Percentiles rank a stretch among this genome's conserved stretches.
These are phyloP conservation scores for Tenodera sinensis DNA, from an alignment of 2,888 invertebrate genomes.

Conservation along the genomic window DNA sequence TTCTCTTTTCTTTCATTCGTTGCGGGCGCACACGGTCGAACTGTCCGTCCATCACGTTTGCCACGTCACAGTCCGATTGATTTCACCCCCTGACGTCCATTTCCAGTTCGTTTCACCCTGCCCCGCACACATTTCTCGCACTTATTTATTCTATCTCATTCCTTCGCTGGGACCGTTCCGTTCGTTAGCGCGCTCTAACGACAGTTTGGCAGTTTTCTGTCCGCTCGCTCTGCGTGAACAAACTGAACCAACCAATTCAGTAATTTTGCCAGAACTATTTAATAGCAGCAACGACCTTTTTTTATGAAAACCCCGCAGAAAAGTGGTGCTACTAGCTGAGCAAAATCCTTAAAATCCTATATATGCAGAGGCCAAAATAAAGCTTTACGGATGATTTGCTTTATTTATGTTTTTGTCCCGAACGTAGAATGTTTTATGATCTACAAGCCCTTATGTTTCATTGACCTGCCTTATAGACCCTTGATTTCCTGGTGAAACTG, in stretches of 20 bases:
- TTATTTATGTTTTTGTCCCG: no score
- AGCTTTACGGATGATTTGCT: no score
- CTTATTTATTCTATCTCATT: neutral
- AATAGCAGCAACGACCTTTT: neutral
- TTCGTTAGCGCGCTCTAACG: neutral
- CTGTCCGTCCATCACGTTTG: neutral
- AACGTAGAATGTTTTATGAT: no score
- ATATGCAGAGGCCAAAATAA: no score
- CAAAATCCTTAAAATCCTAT: no score
- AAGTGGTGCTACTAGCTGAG: no score
- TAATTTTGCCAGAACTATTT: neutral
- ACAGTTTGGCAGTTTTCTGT: neutral
- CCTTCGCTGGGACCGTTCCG: neutral
- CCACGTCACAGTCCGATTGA: constrained; percentile 10
- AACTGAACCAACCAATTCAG: neutral
- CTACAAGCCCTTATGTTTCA: no score
- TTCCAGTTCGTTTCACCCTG: constrained; percentile 6
- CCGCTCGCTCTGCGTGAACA: neutral
- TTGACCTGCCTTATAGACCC: no score
- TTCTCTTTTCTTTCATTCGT: neutral
- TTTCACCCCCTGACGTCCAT: constrained; percentile 1
- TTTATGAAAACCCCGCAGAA: neutral
- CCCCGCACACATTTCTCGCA: neutral
- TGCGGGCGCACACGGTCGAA: neutral
- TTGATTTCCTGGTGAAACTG: no score